Conservation (phyloP, 2,888 invertebrate species). For the Drosophila neutralis region DNA sequence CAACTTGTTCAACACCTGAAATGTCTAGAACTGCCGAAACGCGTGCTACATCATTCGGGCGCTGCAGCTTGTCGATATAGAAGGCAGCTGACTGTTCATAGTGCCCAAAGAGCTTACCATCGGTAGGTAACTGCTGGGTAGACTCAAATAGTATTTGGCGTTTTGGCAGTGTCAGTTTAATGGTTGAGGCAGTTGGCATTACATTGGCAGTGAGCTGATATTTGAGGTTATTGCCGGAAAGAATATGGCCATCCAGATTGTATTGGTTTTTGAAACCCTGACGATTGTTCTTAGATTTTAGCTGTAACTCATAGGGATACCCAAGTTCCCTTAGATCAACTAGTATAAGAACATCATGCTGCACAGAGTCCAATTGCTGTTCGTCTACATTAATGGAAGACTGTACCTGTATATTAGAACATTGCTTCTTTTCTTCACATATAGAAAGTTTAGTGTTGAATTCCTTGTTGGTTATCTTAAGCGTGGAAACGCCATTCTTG, state of each 20-base stretch:
- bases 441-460: constrained; percentile 89
- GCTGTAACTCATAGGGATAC: constrained; percentile 90
- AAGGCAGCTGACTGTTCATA: constrained; percentile 88
- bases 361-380: constrained; percentile 83
- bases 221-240: constrained; percentile 89
- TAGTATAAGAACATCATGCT: constrained; percentile 88
- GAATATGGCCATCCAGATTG: constrained; percentile 89
- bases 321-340: constrained; percentile 91
- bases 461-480: constrained; percentile 90
- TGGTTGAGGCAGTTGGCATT: constrained; percentile 87
- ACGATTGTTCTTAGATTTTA: constrained; percentile 88
- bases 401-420: constrained; percentile 88
- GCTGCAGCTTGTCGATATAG: constrained; percentile 90
- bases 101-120: constrained; percentile 86
- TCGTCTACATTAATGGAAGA: constrained; percentile 73
- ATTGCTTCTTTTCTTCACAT: constrained; percentile 92
- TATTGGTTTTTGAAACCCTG: constrained; percentile 87
- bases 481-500: constrained; percentile 88
- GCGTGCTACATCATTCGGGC: constrained; percentile 89
- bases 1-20: constrained; percentile 85
- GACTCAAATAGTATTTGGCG: constrained; percentile 89
- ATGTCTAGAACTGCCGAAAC: constrained; percentile 86
- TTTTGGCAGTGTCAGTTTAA: constrained; percentile 88
- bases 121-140: constrained; percentile 85
- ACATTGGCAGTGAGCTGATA: constrained; percentile 89